Base-by-base conservation (phyloP, 2,797 vertebrate genomes). In the Mastacembelus armatus region DNA sequence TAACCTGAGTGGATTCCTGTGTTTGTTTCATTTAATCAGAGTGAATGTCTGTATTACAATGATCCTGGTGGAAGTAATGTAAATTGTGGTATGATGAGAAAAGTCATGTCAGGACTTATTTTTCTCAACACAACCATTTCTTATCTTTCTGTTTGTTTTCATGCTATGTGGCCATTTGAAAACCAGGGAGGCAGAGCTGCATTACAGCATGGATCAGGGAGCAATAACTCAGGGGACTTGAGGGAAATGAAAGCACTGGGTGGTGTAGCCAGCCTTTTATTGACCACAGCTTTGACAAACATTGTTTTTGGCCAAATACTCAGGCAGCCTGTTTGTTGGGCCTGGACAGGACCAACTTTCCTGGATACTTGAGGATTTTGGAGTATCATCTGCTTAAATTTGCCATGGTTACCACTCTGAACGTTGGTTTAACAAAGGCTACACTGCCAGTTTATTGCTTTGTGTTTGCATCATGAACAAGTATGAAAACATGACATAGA, bases 161-260 rank as follows among this genome's bases (percentile, higher is more conserved):
- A n/a, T 54, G 30, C 67, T 27, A 3, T 48, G 4, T 26, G 49
- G 36, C 10, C 9, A 5, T 49, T 51, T 63, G 27, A 40, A 76
- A 56, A 65, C 29, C 54, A 58, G 10, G 64, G 15, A n/a, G 32
- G 27, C 44, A 61, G 68, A 51, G 54, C 49, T 42, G 67, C 36
- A 49, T 63, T 32, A 74, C 62, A 57, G 10, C n/a, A 7, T 43
- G 65, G 64, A 81, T 68, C 76, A 77, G 26, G 66, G 64, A 67
- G 66, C 71, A 81, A 84, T 84, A 85, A 83, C 55, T 36, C 39
- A 11, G 24, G 16, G 55, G 60, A 51, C 68, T 64, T 51, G 19
- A 48, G 73, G 83, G 77, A 84, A 78, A 85, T 89, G 61, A 88
- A 82, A 82, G 56, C 0, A 19, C 47, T 64, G 73, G 29, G 67